Base-by-base conservation (phyloP, 2,113 vertebrate species). In the Petrocephalus zakoni region DNA sequence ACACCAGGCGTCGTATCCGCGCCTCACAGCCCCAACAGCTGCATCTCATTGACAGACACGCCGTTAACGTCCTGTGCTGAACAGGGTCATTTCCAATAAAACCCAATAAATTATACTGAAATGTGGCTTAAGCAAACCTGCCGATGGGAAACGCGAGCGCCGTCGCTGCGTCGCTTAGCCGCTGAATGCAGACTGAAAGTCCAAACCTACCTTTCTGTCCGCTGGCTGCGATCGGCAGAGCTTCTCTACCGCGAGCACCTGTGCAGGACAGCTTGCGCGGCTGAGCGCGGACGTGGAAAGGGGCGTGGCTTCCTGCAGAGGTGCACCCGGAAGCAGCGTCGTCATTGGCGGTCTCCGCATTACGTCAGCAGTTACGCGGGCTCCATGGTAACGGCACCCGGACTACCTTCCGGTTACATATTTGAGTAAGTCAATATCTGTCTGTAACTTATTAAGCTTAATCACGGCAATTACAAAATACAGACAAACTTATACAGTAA, bases 221-320 rank as follows among this genome's bases (percentile, higher is more conserved):
- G 25, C 11, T 10, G n/a, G n/a, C 61, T 68, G 25, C 61, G 25
- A 68, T 68, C n/a, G 7, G 25, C 25, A 13, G 61, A n/a, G 10
- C n/a, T 68, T 68, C 72, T 78, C 5, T 29, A 9, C 29, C 11
- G 5, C 34, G 34, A 78, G 11, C 81, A 83, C 81, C 81, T 49
- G 81, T n/a, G 42, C 81, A 22, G 22, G 46, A 22, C 22, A 2
- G 19, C 29, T 25, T 29, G 61, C 25, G 61, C 1, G 42, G 34
- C 5, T 51, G 52, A 21, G 37, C 42, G 75, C 21, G 52, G 29
- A 89, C 88, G 88, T 84, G 88, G 88, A 88, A 4, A 53, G 88
- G 53, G 88, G 78, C 37, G 88, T 42, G 37, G 21, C 25, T 72
- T 86, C 47, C n/a, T n/a, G 17, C 34, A 25, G 25, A 52, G 47